A percentile compares a stretch with the other conserved stretches of the same genome.
Evolutionary conservation across 1,140 invertebrate species (phyloP).

Genomic region (Chironomus striatipennis): DNA sequence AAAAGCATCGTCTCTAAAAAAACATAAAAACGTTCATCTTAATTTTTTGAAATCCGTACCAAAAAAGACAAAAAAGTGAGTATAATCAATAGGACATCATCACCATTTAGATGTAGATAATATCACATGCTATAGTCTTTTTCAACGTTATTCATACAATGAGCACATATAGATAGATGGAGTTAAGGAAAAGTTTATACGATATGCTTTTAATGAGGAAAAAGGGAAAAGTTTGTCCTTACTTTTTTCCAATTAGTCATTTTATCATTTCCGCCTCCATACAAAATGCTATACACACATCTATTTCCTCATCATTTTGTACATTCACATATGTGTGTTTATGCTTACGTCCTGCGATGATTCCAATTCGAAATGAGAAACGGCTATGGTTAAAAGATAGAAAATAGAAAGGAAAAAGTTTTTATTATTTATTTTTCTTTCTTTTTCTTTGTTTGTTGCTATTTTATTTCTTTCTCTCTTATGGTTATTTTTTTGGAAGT

Average conservation of each 20-base stretch:
- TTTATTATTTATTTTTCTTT: constrained; percentile 15
- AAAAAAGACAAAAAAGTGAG: not conserved
- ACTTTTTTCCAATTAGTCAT: constrained; percentile 17
- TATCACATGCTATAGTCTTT: not conserved
- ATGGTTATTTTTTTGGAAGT: not conserved
- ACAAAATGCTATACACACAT: not conserved
- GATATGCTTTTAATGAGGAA: constrained; percentile 2
- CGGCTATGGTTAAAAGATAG: not conserved
- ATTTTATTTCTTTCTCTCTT: not conserved
- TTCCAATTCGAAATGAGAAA: not conserved
- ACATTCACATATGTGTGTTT: not conserved
- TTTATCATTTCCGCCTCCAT: not conserved
- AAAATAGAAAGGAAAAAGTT: not conserved
- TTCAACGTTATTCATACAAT: not conserved
- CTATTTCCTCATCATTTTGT: not conserved
- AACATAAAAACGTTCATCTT: too few relatives aligned
- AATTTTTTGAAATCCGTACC: too few relatives aligned
- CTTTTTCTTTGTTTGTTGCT: not conserved
- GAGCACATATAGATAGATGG: too few relatives aligned
- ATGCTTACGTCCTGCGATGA: not conserved
- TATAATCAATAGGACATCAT: constrained; percentile 3
- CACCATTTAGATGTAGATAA: not conserved
- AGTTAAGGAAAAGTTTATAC: constrained; percentile 8
- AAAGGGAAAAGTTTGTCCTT: constrained; percentile 6
- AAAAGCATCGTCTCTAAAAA: too few relatives aligned